These are phyloP conservation scores for Urocyon cinereoargenteus DNA, from an alignment of 2,797 vertebrate species.

Conservation along the genomic window DNA sequence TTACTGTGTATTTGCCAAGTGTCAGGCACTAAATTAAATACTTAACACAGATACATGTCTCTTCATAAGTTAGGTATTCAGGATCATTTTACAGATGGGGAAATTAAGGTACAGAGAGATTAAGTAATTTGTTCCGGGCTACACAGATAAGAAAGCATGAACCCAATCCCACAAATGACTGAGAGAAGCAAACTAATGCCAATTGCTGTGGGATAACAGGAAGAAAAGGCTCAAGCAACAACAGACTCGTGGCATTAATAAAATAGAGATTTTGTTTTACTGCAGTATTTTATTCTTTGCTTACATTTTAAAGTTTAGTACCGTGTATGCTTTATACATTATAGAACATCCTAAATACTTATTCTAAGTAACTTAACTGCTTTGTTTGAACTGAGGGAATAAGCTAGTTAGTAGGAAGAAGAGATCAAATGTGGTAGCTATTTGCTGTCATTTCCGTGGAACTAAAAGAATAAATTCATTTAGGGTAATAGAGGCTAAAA, in stretches of 20 bases:
- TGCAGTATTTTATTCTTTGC: not conserved
- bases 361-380: conserved; percentile 15
- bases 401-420: not conserved
- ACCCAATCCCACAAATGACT: not conserved
- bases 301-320: conserved; percentile 7
- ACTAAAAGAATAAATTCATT: conserved; percentile 33
- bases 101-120: not conserved
- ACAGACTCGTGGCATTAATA: not conserved
- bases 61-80: not conserved
- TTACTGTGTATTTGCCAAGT: not conserved
- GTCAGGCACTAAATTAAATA: not conserved
- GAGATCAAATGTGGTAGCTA: not conserved
- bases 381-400: not conserved
- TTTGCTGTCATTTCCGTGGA: conserved; percentile 27
- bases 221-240: not conserved
- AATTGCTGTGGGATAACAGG: not conserved
- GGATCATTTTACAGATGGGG: not conserved
- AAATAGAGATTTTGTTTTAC: not conserved
- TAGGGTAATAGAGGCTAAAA: not conserved
- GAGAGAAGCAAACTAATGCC: not conserved
- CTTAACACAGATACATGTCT: not conserved
- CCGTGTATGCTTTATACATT: not conserved
- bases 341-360: not conserved
- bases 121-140: not conserved
- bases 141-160: not conserved